These are phyloP conservation scores for Coryphaenoides rupestris DNA, from an alignment of 2,113 vertebrate genomes.

Conservation along the genomic window DNA sequence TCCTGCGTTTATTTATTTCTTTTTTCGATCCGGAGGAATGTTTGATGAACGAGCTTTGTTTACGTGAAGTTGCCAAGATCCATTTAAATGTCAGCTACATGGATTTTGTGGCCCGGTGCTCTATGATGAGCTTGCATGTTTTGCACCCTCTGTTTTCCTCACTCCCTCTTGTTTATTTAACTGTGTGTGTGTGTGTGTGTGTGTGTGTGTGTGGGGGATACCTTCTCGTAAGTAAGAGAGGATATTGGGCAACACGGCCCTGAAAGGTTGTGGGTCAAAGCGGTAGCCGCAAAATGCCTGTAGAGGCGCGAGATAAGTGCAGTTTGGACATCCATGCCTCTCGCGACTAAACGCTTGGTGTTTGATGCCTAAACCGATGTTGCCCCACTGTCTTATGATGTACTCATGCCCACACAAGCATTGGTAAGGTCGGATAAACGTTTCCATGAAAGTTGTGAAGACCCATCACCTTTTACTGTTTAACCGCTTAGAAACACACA, in stretches of 20 bases:
- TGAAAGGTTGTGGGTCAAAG: no score
- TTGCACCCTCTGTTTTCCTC: conserved; percentile 3
- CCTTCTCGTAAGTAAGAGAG: conserved; percentile 4
- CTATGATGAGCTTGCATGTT: conserved; percentile 64
- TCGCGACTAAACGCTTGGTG: no score
- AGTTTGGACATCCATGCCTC: no score
- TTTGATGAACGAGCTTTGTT: conserved; percentile 74
- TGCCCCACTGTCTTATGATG: no score
- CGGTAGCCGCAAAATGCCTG: no score
- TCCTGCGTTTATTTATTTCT: conserved; percentile 19
- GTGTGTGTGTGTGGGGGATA: conserved; percentile 47
- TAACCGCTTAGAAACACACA: no score
- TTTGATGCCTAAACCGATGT: no score
- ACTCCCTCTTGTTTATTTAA: conserved; percentile 11
- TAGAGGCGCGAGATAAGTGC: no score
- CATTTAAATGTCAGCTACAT: conserved; percentile 65
- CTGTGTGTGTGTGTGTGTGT: conserved; percentile 47
- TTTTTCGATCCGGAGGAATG: conserved; percentile 49
- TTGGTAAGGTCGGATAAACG: no score
- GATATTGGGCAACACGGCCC: conserved; percentile 35
- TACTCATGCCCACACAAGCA: no score
- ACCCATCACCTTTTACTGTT: no score
- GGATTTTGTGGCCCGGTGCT: conserved; percentile 49
- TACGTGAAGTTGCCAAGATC: conserved; percentile 62
- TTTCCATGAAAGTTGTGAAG: no score